phyloP scores from a whole-genome alignment of 53 echinoderm and acorn worm species.

The Patiria pectinifera region DNA sequence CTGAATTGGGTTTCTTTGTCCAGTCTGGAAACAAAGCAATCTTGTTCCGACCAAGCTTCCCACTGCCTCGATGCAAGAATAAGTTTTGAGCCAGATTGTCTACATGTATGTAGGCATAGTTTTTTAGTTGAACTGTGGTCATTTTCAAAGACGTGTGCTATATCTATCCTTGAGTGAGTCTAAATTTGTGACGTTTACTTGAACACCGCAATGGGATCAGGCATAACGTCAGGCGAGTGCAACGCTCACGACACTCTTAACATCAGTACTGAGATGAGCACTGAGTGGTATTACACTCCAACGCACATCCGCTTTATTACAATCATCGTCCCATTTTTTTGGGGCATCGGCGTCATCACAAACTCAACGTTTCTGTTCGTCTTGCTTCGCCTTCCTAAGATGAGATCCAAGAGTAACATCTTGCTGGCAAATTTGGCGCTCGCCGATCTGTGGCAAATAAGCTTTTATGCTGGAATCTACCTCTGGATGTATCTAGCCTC shows the following conservation, averaged over 20 bases:
- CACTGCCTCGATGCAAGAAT: not conserved
- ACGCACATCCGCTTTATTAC: not conserved
- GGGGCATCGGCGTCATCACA: not conserved
- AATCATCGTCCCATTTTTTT: constrained; percentile 2
- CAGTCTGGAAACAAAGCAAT: too few relatives aligned
- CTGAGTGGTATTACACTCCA: not conserved
- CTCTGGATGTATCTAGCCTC: constrained; percentile 1
- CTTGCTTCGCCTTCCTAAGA: not conserved
- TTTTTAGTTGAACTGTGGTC: not conserved
- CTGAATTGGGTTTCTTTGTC: too few relatives aligned
- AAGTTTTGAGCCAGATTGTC: not conserved
- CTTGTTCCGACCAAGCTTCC: not conserved
- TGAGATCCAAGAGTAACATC: not conserved
- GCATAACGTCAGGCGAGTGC: not conserved
- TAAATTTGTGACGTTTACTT: not conserved
- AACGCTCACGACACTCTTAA: not conserved
- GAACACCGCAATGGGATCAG: not conserved
- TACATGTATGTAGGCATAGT: not conserved
- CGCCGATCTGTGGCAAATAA: constrained; percentile 14
- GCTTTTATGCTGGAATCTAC: not conserved
- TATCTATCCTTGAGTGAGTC: not conserved
- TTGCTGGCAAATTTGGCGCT: constrained; percentile 31
- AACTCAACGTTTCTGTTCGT: constrained; percentile 31
- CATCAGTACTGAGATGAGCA: not conserved
- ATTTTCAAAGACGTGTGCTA: not conserved